phyloP scores from a whole-genome alignment of 2,888 invertebrate species.

The Tineola bisselliella region DNA sequence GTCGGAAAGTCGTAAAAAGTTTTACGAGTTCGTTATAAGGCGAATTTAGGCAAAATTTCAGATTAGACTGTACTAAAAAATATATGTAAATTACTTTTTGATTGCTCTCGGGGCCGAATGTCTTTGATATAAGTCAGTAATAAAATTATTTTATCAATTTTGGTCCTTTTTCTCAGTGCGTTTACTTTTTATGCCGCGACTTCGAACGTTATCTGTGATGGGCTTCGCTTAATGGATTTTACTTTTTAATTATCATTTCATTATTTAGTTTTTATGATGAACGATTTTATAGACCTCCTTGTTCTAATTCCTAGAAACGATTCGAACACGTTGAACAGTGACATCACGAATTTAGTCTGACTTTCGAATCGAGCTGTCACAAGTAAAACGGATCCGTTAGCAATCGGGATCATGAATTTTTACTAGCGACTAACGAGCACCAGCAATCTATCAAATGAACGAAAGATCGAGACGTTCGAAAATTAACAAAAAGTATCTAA shows the following conservation, averaged over 20 bases:
- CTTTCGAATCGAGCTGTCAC: no score
- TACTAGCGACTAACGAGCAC: no score
- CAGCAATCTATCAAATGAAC: no score
- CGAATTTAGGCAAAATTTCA: conserved; percentile 58
- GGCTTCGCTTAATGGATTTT: neutral
- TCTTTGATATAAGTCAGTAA: conserved; percentile 20
- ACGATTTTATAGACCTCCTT: no score
- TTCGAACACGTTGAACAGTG: no score
- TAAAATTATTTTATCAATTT: conserved; percentile 17
- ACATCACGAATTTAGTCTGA: no score
- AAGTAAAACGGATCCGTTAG: no score
- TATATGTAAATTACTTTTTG: conserved; percentile 37
- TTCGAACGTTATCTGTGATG: neutral
- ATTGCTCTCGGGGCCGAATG: conserved; percentile 26
- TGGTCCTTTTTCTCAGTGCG: conserved; percentile 8
- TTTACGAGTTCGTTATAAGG: conserved; percentile 27
- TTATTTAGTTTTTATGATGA: neutral
- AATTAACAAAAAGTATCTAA: no score
- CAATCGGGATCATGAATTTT: no score
- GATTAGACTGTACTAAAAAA: conserved; percentile 52
- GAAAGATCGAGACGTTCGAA: no score
- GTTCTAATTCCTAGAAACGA: no score
- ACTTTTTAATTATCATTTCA: neutral
- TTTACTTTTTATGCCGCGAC: neutral
- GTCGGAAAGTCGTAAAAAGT: conserved; percentile 44